These are phyloP conservation scores for Campopleginae sp. DNA, from an alignment of 2,888 invertebrate species.

Conservation along the genomic window DNA sequence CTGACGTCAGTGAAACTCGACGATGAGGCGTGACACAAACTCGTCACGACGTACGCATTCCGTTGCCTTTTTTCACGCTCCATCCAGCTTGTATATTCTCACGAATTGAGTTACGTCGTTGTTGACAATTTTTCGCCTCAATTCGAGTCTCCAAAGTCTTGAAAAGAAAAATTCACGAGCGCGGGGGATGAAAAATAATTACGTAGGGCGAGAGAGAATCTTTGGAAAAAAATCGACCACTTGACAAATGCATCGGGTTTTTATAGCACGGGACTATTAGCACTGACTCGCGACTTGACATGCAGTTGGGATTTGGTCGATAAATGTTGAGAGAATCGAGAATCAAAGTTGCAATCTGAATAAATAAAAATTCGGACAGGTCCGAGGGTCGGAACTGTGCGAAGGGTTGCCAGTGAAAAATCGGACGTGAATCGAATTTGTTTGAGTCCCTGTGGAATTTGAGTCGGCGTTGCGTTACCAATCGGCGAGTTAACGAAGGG, in stretches of 20 bases:
- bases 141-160: too few species aligned
- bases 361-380: constrained; percentile 14
- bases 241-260: too few species aligned
- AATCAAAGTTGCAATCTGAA: constrained; percentile 18
- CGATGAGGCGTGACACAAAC: constrained; percentile 65
- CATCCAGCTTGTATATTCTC: neutral
- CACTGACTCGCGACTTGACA: neutral
- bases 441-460: constrained; percentile 72
- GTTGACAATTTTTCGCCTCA: too few species aligned
- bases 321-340: neutral
- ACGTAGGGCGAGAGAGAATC: too few species aligned
- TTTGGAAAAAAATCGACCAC: too few species aligned
- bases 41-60: constrained; percentile 54
- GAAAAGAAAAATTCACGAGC: too few species aligned
- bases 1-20: constrained; percentile 63
- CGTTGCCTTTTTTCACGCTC: neutral
- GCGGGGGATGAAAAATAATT: too few species aligned
- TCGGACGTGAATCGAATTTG: constrained; percentile 78
- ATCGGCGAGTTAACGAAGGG: constrained; percentile 55
- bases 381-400: constrained; percentile 35
- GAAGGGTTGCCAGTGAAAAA: constrained; percentile 50
- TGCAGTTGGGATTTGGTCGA: neutral
- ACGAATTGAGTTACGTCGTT: neutral
- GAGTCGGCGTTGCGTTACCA: constrained; percentile 55
- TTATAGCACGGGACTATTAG: neutral